A percentile compares a stretch with the other conserved stretches of the same genome.
phyloP scores from a whole-genome alignment of 2,113 vertebrate species.

The Perognathus longimembris region DNA sequence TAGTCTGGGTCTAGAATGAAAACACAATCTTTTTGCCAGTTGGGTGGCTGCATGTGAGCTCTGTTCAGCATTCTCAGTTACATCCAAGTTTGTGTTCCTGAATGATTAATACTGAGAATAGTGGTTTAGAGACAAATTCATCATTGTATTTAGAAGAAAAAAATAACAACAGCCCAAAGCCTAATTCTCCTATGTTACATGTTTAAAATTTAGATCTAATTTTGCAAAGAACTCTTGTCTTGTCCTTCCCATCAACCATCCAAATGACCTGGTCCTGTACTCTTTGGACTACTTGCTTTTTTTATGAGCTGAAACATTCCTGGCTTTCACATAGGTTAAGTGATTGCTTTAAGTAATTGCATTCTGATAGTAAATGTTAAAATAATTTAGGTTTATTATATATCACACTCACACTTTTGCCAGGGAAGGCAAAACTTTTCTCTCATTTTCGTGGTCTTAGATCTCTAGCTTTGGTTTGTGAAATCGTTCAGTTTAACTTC shows the following conservation, averaged over 20 bases:
- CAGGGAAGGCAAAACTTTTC: constrained; percentile 58
- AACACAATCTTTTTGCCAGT: neutral
- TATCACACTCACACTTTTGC: neutral
- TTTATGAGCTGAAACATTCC: neutral
- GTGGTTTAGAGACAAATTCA: neutral
- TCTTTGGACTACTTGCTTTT: neutral
- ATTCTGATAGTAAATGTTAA: constrained; percentile 55
- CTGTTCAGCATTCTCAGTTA: neutral
- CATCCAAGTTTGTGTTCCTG: neutral
- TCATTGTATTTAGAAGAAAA: constrained; percentile 1
- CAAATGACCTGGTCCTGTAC: neutral
- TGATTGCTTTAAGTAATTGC: neutral
- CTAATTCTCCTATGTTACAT: neutral
- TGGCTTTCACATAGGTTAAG: neutral
- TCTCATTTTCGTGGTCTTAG: constrained; percentile 56
- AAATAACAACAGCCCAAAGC: neutral
- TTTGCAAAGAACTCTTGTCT: neutral
- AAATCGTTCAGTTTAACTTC: constrained; percentile 63
- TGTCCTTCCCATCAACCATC: neutral
- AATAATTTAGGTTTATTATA: constrained; percentile 21
- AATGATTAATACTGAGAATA: neutral
- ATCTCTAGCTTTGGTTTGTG: neutral
- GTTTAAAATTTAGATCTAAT: neutral
- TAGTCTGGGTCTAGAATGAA: constrained; percentile 15
- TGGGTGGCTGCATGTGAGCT: neutral